These are phyloP conservation scores for Melipona beecheii DNA, from an alignment of 2,888 invertebrate genomes.

Conservation along the genomic window DNA sequence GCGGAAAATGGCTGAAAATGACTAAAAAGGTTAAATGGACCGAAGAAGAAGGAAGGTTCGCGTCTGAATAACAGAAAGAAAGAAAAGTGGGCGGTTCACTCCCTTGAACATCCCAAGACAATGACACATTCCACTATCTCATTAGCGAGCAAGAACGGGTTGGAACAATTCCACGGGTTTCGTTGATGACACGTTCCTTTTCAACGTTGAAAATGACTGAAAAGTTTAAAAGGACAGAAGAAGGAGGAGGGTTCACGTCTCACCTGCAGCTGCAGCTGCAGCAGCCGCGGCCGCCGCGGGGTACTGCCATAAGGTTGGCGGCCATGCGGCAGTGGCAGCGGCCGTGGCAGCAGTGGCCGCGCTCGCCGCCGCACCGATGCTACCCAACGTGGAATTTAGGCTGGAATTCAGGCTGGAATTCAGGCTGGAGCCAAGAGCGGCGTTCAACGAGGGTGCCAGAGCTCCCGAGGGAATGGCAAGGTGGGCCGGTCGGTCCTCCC, in stretches of 20 bases:
- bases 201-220: too few species aligned
- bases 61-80: background rate
- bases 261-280: constrained; percentile 72
- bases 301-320: constrained; percentile 90
- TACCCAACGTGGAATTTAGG: constrained; percentile 77
- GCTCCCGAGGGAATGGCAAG: constrained; percentile 84
- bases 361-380: constrained; percentile 85
- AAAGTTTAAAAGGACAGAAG: background rate
- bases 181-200: too few species aligned
- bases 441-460: constrained; percentile 83
- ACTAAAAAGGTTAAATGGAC: too few species aligned
- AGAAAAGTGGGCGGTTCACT: background rate
- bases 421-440: constrained; percentile 82
- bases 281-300: constrained; percentile 81
- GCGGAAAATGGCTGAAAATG: too few species aligned
- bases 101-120: background rate
- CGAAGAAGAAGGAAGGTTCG: too few species aligned
- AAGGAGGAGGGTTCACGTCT: constrained; percentile 8
- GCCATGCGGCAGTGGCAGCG: constrained; percentile 83
- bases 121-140: background rate
- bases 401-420: constrained; percentile 83
- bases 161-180: background rate
- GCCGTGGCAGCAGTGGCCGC: constrained; percentile 85
- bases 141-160: background rate
- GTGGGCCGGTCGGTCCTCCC: constrained; percentile 85